These are phyloP conservation scores for Drosophila trichaetosa DNA, from an alignment of 2,888 invertebrate genomes.

Conservation along the genomic window DNA sequence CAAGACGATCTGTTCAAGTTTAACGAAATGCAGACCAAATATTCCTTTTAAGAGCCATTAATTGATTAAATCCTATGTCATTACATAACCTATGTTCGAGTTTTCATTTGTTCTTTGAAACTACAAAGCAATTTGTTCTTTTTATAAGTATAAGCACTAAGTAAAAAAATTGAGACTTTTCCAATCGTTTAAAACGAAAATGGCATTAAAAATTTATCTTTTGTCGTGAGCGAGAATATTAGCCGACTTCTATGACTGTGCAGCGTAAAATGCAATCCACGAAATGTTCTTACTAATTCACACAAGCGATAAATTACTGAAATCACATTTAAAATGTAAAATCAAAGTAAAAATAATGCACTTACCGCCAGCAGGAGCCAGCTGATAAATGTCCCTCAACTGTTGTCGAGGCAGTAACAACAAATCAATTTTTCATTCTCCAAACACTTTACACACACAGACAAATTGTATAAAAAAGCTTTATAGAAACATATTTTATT, in stretches of 20 bases:
- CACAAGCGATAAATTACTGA: background rate
- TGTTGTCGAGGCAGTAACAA: background rate
- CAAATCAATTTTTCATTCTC: background rate
- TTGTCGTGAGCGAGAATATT: too few relatives aligned
- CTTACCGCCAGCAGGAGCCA: background rate
- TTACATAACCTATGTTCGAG: background rate
- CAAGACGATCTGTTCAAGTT: background rate
- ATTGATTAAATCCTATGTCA: conserved; percentile 34
- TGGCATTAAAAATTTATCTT: background rate
- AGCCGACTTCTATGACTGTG: background rate
- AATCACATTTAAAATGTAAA: background rate
- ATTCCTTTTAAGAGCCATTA: conserved; percentile 16
- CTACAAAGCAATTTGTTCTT: background rate
- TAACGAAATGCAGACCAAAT: conserved; percentile 12
- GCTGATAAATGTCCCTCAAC: background rate
- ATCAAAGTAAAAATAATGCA: background rate
- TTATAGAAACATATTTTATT: background rate
- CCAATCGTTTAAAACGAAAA: background rate
- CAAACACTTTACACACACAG: background rate
- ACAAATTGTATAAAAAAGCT: background rate
- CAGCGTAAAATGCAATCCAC: background rate
- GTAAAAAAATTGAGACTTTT: background rate
- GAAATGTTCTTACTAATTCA: background rate
- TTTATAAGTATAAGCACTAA: background rate
- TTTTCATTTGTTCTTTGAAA: background rate